Percentiles rank a stretch among this genome's conserved stretches.
Conservation (phyloP, 2,113 vertebrate genomes). For the Micromys minutus region DNA sequence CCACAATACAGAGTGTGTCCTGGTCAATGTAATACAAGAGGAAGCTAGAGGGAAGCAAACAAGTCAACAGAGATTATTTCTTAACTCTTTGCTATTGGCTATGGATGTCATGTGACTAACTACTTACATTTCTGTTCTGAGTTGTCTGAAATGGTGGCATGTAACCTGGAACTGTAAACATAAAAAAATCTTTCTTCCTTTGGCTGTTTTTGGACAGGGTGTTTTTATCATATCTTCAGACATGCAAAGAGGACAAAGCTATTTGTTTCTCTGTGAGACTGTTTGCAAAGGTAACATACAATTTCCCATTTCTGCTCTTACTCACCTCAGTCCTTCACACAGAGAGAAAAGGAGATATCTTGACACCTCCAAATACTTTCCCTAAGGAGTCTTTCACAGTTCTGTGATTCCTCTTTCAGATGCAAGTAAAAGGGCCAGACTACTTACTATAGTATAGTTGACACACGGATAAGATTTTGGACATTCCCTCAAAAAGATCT, state of each 20-base stretch:
- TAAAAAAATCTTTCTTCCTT: neutral
- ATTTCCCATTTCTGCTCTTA: neutral
- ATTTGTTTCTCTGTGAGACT: neutral
- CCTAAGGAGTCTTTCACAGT: neutral
- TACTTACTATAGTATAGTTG: neutral
- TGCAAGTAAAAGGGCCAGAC: neutral
- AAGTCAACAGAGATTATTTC: neutral
- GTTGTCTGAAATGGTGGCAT: neutral
- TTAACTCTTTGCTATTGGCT: neutral
- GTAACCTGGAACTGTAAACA: neutral
- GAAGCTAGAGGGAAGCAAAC: neutral
- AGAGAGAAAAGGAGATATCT: neutral
- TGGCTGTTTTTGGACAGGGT: neutral
- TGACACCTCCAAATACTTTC: neutral
- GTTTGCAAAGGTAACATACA: neutral
- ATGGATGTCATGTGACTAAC: neutral
- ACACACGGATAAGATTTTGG: neutral
- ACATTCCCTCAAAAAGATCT: neutral
- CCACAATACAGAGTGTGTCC: neutral
- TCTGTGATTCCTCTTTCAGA: neutral
- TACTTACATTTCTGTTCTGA: too few relatives aligned
- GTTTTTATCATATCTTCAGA: too few relatives aligned
- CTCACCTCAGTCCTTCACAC: neutral
- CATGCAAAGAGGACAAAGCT: neutral
- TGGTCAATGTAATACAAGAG: neutral